Percentiles rank a stretch among this genome's conserved stretches.
Evolutionary conservation across 2,797 vertebrate genomes (phyloP).

Genomic region (Pachyuromys duprasi): DNA sequence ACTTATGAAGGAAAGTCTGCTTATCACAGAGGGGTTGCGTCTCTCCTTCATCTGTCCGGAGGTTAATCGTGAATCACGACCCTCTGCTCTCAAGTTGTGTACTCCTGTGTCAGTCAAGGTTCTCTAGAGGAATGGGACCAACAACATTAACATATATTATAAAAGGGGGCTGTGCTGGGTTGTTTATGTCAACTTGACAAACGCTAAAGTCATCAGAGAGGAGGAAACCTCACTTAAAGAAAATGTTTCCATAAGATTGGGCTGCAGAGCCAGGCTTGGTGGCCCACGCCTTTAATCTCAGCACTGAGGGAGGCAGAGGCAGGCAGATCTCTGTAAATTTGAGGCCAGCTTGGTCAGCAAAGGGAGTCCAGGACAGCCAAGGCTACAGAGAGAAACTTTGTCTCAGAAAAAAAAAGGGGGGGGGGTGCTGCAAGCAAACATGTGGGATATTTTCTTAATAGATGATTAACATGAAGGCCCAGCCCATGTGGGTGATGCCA

Average conservation of each 20-base stretch:
- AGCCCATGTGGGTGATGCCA: not conserved
- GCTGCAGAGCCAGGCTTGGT: no score
- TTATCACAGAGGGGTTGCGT: slow-evolving; percentile 17
- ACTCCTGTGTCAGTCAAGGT: not conserved
- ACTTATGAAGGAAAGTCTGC: not conserved
- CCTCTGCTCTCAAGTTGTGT: not conserved
- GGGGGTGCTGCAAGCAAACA: not conserved
- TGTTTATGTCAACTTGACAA: not conserved
- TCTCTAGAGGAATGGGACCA: not conserved
- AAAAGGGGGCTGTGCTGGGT: not conserved
- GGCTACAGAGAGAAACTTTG: no score
- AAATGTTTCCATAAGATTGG: not conserved
- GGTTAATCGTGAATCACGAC: slow-evolving; percentile 47
- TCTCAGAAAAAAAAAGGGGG: no score
- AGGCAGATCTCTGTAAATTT: no score
- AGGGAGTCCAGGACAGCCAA: no score
- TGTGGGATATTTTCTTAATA: not conserved
- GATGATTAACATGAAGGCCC: not conserved
- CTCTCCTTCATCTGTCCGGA: slow-evolving; percentile 7
- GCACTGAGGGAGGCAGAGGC: no score
- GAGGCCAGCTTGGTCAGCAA: no score
- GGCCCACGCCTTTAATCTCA: no score
- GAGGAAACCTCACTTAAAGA: not conserved
- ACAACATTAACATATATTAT: not conserved
- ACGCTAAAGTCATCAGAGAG: not conserved